These are phyloP conservation scores for Aporrectodea caliginosa DNA, from an alignment of 1,140 invertebrate species.

Conservation along the genomic window DNA sequence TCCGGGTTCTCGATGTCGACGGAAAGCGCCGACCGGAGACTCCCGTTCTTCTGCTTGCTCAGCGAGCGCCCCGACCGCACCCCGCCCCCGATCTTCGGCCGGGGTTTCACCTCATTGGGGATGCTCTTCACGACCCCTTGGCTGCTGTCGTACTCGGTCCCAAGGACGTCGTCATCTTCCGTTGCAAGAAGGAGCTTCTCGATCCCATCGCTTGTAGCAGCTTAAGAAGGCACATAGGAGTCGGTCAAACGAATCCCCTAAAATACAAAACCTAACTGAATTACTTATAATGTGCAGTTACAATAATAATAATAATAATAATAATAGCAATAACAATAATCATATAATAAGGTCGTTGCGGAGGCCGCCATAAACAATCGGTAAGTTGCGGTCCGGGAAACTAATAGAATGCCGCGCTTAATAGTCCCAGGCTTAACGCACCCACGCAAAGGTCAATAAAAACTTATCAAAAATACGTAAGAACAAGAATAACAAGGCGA, in stretches of 20 bases:
- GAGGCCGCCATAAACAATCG: no score
- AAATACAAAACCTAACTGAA: not conserved
- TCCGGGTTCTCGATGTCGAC: conserved; percentile 53
- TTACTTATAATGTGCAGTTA: not conserved
- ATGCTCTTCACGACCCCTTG: conserved; percentile 52
- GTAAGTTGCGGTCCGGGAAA: no score
- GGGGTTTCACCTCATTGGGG: conserved; percentile 54
- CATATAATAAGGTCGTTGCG: no score
- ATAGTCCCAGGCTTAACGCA: not conserved
- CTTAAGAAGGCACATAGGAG: not conserved
- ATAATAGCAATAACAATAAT: no score
- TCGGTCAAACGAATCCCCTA: not conserved
- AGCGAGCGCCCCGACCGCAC: conserved; percentile 43
- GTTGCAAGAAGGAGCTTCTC: conserved; percentile 46
- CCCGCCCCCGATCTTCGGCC: conserved; percentile 43
- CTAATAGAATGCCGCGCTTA: not conserved
- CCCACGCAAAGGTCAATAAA: not conserved
- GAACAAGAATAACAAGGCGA: no score
- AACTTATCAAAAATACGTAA: no score
- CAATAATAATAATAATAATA: not conserved
- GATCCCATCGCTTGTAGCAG: conserved; percentile 43
- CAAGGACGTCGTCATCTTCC: conserved; percentile 53
- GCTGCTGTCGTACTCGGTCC: conserved; percentile 46
- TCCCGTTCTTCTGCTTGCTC: conserved; percentile 40
- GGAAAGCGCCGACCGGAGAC: conserved; percentile 48